A percentile compares a stretch with the other conserved stretches of the same genome.
Conservation (phyloP, 2,888 invertebrate species). For the Xylota sylvarum region DNA sequence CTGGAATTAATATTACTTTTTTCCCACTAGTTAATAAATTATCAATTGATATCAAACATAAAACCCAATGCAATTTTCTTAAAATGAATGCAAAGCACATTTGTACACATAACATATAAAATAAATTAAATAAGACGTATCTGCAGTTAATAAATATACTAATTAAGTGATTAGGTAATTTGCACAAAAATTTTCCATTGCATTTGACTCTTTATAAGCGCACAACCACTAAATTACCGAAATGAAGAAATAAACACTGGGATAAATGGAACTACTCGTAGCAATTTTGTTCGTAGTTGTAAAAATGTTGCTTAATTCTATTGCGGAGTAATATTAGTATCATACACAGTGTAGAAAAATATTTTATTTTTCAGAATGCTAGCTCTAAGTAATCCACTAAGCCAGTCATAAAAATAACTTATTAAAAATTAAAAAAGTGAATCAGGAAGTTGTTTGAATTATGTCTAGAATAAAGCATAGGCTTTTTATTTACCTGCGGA, state of each 20-base stretch:
- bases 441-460: background rate
- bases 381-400: background rate
- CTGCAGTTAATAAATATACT: too few relatives aligned
- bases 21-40: too few relatives aligned
- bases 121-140: too few relatives aligned
- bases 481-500: slow-evolving; percentile 53
- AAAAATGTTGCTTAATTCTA: background rate
- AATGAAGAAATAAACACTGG: background rate
- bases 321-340: background rate
- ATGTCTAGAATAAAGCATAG: background rate
- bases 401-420: background rate
- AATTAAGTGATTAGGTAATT: background rate
- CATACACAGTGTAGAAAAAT: background rate
- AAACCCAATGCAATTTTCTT: too few relatives aligned
- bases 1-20: too few relatives aligned
- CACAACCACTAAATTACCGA: background rate
- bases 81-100: too few relatives aligned
- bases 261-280: background rate
- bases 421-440: background rate
- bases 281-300: background rate
- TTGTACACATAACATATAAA: too few relatives aligned
- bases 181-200: background rate
- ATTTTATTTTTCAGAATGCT: background rate
- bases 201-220: background rate
- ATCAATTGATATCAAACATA: too few relatives aligned